These are phyloP conservation scores for Cynoglossus semilaevis DNA, from an alignment of 2,113 vertebrate species.

Conservation along the genomic window DNA sequence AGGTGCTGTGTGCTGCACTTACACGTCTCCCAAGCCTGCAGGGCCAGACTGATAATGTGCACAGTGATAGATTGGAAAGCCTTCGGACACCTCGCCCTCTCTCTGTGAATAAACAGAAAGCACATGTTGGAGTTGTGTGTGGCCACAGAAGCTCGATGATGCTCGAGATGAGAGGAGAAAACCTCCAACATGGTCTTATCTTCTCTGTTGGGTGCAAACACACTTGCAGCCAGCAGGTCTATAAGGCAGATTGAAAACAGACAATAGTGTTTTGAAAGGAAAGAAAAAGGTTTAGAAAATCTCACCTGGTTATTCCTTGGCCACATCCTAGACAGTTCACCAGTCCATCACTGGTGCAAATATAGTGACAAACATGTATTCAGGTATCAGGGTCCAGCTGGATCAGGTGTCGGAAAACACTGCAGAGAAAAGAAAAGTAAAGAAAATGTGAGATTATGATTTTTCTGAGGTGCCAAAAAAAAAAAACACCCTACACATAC, in stretches of 20 bases:
- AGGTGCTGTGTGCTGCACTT: constrained; percentile 36
- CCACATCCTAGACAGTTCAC: too few species aligned
- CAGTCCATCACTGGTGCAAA: too few species aligned
- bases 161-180: too few species aligned
- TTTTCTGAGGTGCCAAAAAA: constrained; percentile 5
- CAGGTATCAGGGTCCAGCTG: constrained; percentile 82
- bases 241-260: too few species aligned
- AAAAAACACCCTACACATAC: too few species aligned
- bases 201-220: too few species aligned
- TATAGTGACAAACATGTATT: too few species aligned
- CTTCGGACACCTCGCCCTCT: not conserved
- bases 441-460: constrained; percentile 9
- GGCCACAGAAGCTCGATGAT: not conserved
- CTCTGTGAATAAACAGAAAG: not conserved
- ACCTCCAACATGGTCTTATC: not conserved
- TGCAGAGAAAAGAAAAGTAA: constrained; percentile 45
- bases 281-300: too few species aligned
- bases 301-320: too few species aligned
- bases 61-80: constrained; percentile 17
- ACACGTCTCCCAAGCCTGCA: constrained; percentile 17
- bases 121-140: not conserved
- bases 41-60: constrained; percentile 26
- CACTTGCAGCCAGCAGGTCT: too few species aligned
- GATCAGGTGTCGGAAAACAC: constrained; percentile 85
- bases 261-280: too few species aligned